phyloP scores from a whole-genome alignment of 2,888 invertebrate genomes.

The Mimachlamys varia region DNA sequence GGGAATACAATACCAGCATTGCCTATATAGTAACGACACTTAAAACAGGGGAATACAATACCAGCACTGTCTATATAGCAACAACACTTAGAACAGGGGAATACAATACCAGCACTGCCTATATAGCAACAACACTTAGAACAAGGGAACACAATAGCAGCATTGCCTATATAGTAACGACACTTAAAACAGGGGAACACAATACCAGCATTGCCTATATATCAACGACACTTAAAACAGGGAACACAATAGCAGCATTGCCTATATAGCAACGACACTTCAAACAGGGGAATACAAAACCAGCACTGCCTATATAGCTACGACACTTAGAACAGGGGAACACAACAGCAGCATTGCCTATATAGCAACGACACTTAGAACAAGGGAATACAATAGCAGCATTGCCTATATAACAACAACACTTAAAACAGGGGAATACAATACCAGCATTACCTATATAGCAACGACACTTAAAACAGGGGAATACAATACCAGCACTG shows the following conservation, averaged over 20 bases:
- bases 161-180: not conserved
- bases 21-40: not conserved
- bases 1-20: not conserved
- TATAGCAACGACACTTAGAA: slow-evolving; percentile 8
- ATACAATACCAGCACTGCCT: not conserved
- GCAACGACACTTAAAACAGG: slow-evolving; percentile 1
- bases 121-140: not conserved
- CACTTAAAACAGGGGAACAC: slow-evolving; percentile 6
- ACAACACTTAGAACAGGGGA: not conserved
- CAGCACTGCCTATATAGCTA: not conserved
- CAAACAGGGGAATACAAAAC: slow-evolving; percentile 14
- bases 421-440: slow-evolving; percentile 14
- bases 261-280: not conserved
- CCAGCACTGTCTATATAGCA: not conserved
- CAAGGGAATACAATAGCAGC: not conserved
- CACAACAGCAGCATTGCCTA: not conserved
- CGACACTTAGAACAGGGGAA: not conserved
- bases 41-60: slow-evolving; percentile 14
- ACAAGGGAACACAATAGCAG: not conserved
- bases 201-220: not conserved
- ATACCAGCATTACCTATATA: not conserved
- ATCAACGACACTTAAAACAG: not conserved
- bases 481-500: not conserved
- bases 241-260: not conserved
- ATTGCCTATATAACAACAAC: not conserved